Conservation (phyloP, 1,140 invertebrate genomes). For the Ceratosolen fusciceps region DNA sequence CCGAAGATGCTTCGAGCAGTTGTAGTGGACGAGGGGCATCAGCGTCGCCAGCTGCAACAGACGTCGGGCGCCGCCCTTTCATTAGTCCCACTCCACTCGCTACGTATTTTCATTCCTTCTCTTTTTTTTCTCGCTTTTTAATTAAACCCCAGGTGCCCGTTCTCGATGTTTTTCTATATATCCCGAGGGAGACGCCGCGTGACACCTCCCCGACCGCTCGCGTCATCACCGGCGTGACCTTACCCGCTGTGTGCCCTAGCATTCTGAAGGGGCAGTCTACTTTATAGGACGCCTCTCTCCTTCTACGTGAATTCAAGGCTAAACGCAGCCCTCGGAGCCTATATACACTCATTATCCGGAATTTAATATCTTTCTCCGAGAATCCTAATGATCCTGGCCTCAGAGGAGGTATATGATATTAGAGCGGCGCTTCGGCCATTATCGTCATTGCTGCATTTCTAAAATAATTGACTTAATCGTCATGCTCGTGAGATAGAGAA, state of each 20-base stretch:
- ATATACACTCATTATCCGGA: neutral
- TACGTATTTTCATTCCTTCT: neutral
- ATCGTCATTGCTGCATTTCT: too few relatives aligned
- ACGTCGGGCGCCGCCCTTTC: slow-evolving; percentile 42
- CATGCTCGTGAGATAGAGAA: too few relatives aligned
- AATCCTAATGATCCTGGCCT: neutral
- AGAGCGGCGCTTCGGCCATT: too few relatives aligned
- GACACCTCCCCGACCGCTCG: too few relatives aligned
- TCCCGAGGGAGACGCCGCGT: too few relatives aligned
- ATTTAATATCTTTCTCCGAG: neutral
- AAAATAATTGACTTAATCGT: too few relatives aligned
- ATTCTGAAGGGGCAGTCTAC: too few relatives aligned
- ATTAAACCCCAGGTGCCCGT: slow-evolving; percentile 3
- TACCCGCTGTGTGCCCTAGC: too few relatives aligned
- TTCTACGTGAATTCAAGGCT: neutral
- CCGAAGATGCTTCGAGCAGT: slow-evolving; percentile 88
- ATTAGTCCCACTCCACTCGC: slow-evolving; percentile 26
- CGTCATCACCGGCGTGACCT: too few relatives aligned
- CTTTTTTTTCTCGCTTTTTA: neutral
- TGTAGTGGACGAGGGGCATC: slow-evolving; percentile 84
- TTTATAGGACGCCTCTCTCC: too few relatives aligned
- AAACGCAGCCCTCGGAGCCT: neutral
- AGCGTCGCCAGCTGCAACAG: slow-evolving; percentile 81
- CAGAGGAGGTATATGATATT: too few relatives aligned
- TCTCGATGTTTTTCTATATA: too few relatives aligned